A percentile compares a stretch with the other conserved stretches of the same genome.
Conservation (phyloP, 2,888 invertebrate genomes). For the Dolichomitus sp. region DNA sequence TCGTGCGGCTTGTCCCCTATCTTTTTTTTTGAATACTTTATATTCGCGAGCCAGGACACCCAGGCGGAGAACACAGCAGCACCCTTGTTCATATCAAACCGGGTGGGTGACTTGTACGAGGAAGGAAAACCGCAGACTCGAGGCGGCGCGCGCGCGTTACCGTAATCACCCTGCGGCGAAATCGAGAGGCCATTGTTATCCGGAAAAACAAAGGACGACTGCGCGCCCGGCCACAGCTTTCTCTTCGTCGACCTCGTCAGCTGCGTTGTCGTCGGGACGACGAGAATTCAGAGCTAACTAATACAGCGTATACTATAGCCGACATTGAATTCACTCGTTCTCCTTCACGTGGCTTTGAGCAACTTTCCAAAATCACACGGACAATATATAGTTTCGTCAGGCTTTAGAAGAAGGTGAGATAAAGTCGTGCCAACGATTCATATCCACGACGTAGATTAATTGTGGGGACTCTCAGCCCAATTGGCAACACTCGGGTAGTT, state of each 20-base stretch:
- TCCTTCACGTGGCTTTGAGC: constrained; percentile 29
- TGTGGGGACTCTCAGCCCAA: neutral
- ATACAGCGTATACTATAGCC: constrained; percentile 18
- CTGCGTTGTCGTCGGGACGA: constrained; percentile 19
- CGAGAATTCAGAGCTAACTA: constrained; percentile 43
- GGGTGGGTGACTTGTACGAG: constrained; percentile 46
- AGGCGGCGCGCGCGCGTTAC: constrained; percentile 62
- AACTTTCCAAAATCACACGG: constrained; percentile 26
- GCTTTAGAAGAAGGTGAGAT: constrained; percentile 12
- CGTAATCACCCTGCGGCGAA: constrained; percentile 70
- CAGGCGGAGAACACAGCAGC: constrained; percentile 30
- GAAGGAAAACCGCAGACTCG: constrained; percentile 61
- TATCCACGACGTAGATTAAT: neutral
- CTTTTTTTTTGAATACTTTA: constrained; percentile 59
- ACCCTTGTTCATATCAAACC: constrained; percentile 66
- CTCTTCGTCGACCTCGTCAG: constrained; percentile 48
- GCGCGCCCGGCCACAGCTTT: constrained; percentile 48
- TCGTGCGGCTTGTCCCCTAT: constrained; percentile 61
- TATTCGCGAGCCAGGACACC: constrained; percentile 46
- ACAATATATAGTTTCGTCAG: constrained; percentile 25
- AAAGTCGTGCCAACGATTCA: constrained; percentile 12
- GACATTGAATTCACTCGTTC: neutral
- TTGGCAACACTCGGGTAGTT: neutral
- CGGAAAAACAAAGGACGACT: constrained; percentile 68
- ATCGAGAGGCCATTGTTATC: constrained; percentile 74